Conservation (phyloP, 2,888 invertebrate species). For the Phaedon cochleariae region DNA sequence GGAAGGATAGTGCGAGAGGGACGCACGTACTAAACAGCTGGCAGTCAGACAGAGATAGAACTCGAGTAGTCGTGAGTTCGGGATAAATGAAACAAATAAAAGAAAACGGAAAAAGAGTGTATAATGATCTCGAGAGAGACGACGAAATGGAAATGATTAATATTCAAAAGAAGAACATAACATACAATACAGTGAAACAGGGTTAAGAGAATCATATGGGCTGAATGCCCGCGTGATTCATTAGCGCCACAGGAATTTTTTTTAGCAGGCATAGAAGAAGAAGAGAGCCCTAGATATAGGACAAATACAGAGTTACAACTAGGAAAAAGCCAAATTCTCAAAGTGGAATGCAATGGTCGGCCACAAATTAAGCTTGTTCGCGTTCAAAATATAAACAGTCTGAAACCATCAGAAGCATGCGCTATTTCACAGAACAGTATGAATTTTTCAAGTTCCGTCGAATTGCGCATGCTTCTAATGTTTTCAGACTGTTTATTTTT, state of each 20-base stretch:
- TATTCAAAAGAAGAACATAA: slow-evolving; percentile 49
- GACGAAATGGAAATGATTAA: slow-evolving; percentile 53
- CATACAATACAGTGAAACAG: slow-evolving; percentile 48
- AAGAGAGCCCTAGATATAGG: too few relatives aligned
- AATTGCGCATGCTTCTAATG: too few relatives aligned
- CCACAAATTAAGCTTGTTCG: too few relatives aligned
- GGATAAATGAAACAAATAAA: slow-evolving; percentile 42
- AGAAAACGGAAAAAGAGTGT: slow-evolving; percentile 34
- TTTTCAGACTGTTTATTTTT: too few relatives aligned
- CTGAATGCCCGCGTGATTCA: slow-evolving; percentile 32
- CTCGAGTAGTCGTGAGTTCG: slow-evolving; percentile 37
- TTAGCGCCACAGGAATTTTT: slow-evolving; percentile 17
- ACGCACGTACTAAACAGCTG: slow-evolving; percentile 30
- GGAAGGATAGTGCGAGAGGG: slow-evolving; percentile 53
- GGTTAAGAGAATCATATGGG: slow-evolving; percentile 43
- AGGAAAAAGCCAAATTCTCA: too few relatives aligned
- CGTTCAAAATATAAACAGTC: too few relatives aligned
- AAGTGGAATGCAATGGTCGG: too few relatives aligned
- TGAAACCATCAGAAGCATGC: too few relatives aligned
- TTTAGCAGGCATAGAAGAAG: neutral
- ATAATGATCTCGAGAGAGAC: slow-evolving; percentile 42
- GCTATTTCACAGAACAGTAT: too few relatives aligned
- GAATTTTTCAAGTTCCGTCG: too few relatives aligned
- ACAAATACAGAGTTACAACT: too few relatives aligned
- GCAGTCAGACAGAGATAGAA: slow-evolving; percentile 36